Conservation (phyloP, 2,888 invertebrate species). For the Lycophotia porphyrea region DNA sequence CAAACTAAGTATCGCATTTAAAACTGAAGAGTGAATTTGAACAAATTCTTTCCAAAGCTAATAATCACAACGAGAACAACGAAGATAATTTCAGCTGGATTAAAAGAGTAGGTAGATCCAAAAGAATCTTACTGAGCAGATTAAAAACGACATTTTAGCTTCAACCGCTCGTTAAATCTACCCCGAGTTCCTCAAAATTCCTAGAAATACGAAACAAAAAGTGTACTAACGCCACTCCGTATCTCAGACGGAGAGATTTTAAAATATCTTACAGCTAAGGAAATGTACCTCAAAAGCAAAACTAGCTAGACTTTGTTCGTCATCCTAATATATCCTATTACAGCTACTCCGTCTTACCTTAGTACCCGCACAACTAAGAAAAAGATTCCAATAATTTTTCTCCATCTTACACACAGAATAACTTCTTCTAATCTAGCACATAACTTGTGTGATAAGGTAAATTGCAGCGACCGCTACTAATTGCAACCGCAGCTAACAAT, state of each 20-base stretch:
- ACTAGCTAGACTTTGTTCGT: constrained; percentile 52
- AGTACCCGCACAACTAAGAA: constrained; percentile 24
- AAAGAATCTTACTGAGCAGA: background rate
- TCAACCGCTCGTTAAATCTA: constrained; percentile 49
- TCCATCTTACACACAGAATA: constrained; percentile 44
- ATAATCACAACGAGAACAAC: background rate
- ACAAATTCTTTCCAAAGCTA: background rate
- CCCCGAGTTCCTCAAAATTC: constrained; percentile 26
- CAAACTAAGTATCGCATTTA: background rate
- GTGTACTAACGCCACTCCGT: constrained; percentile 41
- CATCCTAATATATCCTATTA: constrained; percentile 54
- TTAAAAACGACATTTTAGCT: constrained; percentile 34
- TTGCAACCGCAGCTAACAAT: constrained; percentile 61
- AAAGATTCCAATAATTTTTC: constrained; percentile 48
- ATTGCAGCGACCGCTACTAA: constrained; percentile 68
- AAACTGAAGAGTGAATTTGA: background rate
- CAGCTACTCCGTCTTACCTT: constrained; percentile 17
- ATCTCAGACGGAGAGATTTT: constrained; percentile 40
- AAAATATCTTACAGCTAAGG: constrained; percentile 36
- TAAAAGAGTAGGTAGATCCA: background rate
- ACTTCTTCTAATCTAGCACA: constrained; percentile 66
- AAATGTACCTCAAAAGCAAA: constrained; percentile 42
- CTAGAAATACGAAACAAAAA: constrained; percentile 39
- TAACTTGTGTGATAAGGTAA: constrained; percentile 71
- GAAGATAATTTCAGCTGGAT: background rate